Conservation (phyloP, 2,113 vertebrate genomes). For the Rhodinocichla rosea region DNA sequence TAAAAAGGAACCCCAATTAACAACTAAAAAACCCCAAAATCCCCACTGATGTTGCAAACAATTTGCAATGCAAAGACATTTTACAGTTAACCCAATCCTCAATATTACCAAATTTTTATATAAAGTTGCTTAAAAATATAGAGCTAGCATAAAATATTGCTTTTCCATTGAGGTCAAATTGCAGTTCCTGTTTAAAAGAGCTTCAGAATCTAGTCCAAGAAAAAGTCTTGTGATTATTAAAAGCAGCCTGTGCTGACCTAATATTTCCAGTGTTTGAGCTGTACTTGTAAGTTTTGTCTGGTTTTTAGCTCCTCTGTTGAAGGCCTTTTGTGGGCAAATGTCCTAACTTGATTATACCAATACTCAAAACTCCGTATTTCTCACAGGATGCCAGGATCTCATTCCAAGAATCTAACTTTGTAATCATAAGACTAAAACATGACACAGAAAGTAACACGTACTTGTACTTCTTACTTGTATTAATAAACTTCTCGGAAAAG, state of each 20-base stretch:
- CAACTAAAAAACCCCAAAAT: background rate
- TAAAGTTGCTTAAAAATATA: background rate
- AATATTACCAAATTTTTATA: background rate
- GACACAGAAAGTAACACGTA: background rate
- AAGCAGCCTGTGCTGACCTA: background rate
- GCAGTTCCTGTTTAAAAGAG: background rate
- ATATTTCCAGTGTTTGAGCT: background rate
- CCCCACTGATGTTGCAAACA: background rate
- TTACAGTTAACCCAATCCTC: background rate
- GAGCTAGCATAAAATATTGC: background rate
- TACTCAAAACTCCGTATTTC: background rate
- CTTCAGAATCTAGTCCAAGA: background rate
- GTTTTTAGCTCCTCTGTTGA: background rate
- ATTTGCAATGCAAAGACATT: background rate
- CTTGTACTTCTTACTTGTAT: background rate
- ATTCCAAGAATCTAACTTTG: background rate
- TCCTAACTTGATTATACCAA: background rate
- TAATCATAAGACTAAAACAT: background rate
- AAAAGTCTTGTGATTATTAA: background rate
- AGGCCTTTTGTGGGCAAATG: background rate
- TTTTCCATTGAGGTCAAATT: background rate
- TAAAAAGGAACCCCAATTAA: background rate
- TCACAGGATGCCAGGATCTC: background rate
- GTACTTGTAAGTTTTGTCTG: background rate
- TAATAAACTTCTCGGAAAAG: background rate